A percentile compares a stretch with the other conserved stretches of the same genome.
phyloP scores from a whole-genome alignment of 37 sponge, comb jelly and placozoan genomes.

The Agelas oroides region DNA sequence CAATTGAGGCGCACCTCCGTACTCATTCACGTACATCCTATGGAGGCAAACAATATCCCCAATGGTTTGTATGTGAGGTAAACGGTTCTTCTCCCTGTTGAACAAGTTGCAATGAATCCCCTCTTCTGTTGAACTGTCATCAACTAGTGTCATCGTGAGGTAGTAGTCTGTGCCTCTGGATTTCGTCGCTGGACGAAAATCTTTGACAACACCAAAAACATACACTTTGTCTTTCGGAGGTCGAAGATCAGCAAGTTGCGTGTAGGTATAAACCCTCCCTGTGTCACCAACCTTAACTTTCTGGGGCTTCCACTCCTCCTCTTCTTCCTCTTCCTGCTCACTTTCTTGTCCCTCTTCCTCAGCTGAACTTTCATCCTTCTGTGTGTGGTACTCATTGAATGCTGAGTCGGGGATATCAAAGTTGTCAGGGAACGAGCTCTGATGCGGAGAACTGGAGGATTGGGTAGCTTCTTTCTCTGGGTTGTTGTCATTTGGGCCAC shows the following conservation, averaged over 20 bases:
- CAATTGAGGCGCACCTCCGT: conserved; percentile 8
- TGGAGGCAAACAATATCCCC: conserved; percentile 57
- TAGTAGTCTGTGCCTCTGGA: conserved; percentile 40
- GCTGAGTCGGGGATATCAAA: conserved; percentile 40
- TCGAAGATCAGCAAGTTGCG: conserved; percentile 20
- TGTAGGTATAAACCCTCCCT: conserved; percentile 33
- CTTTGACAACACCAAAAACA: conserved; percentile 53
- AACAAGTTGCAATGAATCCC: conserved; percentile 31
- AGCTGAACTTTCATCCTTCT: not conserved
- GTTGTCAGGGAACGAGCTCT: conserved; percentile 19
- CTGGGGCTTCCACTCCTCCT: not conserved
- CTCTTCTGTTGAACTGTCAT: conserved; percentile 26
- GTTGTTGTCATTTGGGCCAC: no score
- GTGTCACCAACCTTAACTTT: not conserved
- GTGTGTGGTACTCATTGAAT: not conserved
- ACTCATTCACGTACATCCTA: conserved; percentile 10
- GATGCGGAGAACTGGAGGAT: no score
- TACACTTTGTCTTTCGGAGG: conserved; percentile 25
- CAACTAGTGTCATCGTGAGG: conserved; percentile 21
- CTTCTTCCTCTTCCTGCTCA: not conserved
- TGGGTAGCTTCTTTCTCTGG: no score
- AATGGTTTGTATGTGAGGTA: conserved; percentile 37
- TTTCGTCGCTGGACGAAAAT: conserved; percentile 19
- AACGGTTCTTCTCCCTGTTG: conserved; percentile 5
- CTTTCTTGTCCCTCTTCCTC: not conserved